Conservation (phyloP, 2,113 vertebrate genomes). For the Coryphaenoides rupestris region DNA sequence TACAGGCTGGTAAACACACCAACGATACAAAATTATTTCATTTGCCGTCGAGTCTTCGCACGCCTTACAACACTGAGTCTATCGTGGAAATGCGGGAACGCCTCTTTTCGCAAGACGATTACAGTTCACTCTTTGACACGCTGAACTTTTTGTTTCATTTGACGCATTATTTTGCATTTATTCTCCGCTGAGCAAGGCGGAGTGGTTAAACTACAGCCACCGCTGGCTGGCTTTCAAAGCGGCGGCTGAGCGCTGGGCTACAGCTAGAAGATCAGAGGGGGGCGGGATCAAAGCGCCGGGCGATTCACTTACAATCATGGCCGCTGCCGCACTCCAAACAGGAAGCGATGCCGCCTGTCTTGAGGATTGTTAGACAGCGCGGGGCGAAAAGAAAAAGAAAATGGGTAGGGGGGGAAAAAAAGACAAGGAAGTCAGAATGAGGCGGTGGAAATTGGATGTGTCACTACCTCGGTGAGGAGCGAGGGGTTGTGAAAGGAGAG, state of each 20-base stretch:
- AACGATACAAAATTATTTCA: too few species aligned
- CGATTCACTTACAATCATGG: constrained; percentile 42
- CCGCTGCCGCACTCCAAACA: constrained; percentile 40
- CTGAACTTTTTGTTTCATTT: too few species aligned
- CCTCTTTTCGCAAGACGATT: too few species aligned
- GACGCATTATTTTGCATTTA: too few species aligned
- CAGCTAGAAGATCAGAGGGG: constrained; percentile 53
- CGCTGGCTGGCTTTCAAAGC: constrained; percentile 28
- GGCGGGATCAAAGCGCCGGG: constrained; percentile 54
- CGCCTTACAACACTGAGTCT: too few species aligned
- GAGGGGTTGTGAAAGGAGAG: constrained; percentile 40
- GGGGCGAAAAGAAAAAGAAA: constrained; percentile 27
- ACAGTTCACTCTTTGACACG: too few species aligned
- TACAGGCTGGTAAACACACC: too few species aligned
- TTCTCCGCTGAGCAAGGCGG: too few species aligned
- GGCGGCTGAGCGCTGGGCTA: constrained; percentile 37
- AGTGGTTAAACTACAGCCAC: too few species aligned
- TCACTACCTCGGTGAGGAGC: constrained; percentile 36
- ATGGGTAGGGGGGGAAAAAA: too few species aligned
- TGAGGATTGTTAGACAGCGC: constrained; percentile 18
- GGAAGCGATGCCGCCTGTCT: constrained; percentile 26
- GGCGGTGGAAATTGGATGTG: constrained; percentile 44
- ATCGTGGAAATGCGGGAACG: too few species aligned
- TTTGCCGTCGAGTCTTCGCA: too few species aligned
- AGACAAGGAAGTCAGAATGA: constrained; percentile 17